phyloP scores from a whole-genome alignment of 2,113 vertebrate species.

The Mus spicilegus region DNA sequence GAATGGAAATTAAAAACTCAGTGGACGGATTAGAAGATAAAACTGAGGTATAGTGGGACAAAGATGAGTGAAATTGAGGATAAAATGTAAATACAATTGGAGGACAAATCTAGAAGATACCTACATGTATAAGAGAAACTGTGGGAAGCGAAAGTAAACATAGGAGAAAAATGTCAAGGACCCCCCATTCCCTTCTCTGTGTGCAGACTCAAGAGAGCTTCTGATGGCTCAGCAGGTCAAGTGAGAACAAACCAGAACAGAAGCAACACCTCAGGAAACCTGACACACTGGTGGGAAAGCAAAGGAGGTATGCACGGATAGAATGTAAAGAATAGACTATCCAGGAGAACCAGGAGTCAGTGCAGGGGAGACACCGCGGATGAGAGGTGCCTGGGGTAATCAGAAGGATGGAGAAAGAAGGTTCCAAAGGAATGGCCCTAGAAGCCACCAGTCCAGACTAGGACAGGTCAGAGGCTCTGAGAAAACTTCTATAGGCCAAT shows the following conservation, averaged over 20 bases:
- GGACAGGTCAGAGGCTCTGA: not conserved
- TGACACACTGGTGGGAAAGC: not conserved
- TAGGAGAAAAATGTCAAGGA: not conserved
- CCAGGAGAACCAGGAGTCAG: not conserved
- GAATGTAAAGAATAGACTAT: not conserved
- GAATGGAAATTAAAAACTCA: not conserved
- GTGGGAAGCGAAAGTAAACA: not conserved
- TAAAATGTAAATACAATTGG: not conserved
- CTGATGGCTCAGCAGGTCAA: not conserved
- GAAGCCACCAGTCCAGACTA: not conserved
- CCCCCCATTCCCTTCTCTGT: not conserved
- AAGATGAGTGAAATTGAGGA: not conserved
- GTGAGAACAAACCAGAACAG: not conserved
- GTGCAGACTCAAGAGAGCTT: not conserved
- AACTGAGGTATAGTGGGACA: not conserved
- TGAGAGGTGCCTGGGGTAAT: too few species aligned
- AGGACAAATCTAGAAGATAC: not conserved
- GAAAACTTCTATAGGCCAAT: not conserved
- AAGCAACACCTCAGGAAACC: not conserved
- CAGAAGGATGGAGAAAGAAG: not conserved
- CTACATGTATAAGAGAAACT: not conserved
- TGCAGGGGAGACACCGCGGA: not conserved
- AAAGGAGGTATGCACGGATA: not conserved
- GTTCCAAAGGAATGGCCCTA: not conserved
- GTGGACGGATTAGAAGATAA: not conserved